These are phyloP conservation scores for Lingula anatina DNA, from an alignment of 2,888 invertebrate species.

Conservation along the genomic window DNA sequence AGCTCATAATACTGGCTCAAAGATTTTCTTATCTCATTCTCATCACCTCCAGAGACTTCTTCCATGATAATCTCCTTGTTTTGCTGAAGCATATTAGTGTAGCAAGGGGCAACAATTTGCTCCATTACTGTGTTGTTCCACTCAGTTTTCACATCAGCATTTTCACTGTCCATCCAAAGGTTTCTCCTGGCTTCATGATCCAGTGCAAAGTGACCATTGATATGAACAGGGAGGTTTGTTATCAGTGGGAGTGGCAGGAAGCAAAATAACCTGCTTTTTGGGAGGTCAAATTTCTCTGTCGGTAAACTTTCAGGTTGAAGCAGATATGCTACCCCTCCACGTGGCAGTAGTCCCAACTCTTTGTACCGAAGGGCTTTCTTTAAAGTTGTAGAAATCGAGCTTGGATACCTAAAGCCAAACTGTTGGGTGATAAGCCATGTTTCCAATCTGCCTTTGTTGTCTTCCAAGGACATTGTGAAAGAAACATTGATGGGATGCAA, in stretches of 20 bases:
- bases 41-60: too few species aligned
- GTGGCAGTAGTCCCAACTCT: not conserved
- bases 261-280: slow-evolving; percentile 24
- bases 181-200: slow-evolving; percentile 26
- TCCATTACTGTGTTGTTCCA: slow-evolving; percentile 34
- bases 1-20: slow-evolving; percentile 7
- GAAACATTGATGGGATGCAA: not conserved
- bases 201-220: slow-evolving; percentile 31
- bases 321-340: slow-evolving; percentile 1
- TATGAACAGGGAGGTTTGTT: slow-evolving; percentile 28
- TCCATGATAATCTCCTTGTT: too few species aligned
- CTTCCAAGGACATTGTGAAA: too few species aligned
- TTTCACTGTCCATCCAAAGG: slow-evolving; percentile 17
- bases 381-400: not conserved
- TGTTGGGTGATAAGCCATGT: slow-evolving; percentile 28
- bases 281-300: too few species aligned
- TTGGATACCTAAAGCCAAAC: slow-evolving; percentile 20
- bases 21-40: too few species aligned
- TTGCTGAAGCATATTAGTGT: too few species aligned
- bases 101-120: slow-evolving; percentile 29
- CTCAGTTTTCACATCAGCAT: slow-evolving; percentile 16
- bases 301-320: too few species aligned
- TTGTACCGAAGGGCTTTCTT: not conserved
- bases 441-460: slow-evolving; percentile 4
- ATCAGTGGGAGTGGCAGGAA: slow-evolving; percentile 29